Evolutionary conservation across 2,888 invertebrate genomes (phyloP).

Genomic region (Metacarcinus magister): DNA sequence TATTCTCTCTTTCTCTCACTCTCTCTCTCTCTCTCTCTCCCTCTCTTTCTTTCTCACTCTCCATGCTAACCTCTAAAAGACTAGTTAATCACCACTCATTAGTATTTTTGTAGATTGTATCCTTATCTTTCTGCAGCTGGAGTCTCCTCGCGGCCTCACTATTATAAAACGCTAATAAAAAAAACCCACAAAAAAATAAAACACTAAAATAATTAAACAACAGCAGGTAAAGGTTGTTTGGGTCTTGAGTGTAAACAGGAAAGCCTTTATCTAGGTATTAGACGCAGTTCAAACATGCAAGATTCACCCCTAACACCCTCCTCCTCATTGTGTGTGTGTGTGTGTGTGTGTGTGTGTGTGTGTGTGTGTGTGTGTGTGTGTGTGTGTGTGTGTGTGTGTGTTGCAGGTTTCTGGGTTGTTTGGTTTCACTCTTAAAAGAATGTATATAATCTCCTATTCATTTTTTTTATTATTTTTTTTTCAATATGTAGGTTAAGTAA

Average conservation of each 20-base stretch:
- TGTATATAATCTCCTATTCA: neutral
- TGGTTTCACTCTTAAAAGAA: no score
- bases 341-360: no score
- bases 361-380: no score
- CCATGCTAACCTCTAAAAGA: neutral
- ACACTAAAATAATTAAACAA: neutral
- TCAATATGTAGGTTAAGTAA: no score
- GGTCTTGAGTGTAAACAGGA: neutral
- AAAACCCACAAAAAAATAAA: no score
- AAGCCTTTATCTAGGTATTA: neutral
- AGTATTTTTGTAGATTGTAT: conserved; percentile 18
- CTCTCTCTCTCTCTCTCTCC: neutral
- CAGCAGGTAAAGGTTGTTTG: neutral
- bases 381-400: no score
- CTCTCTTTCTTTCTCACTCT: neutral
- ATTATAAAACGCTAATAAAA: neutral
- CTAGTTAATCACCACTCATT: neutral
- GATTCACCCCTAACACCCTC: neutral
- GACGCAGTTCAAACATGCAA: neutral
- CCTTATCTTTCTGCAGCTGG: neutral
- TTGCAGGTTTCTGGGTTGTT: no score
- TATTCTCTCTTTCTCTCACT: neutral
- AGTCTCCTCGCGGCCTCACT: neutral
- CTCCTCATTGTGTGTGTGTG: no score
- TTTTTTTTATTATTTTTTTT: neutral